Percentiles rank a stretch among this genome's conserved stretches.
These are phyloP conservation scores for Tapirus terrestris DNA, from an alignment of 2,113 vertebrate species.

Conservation along the genomic window DNA sequence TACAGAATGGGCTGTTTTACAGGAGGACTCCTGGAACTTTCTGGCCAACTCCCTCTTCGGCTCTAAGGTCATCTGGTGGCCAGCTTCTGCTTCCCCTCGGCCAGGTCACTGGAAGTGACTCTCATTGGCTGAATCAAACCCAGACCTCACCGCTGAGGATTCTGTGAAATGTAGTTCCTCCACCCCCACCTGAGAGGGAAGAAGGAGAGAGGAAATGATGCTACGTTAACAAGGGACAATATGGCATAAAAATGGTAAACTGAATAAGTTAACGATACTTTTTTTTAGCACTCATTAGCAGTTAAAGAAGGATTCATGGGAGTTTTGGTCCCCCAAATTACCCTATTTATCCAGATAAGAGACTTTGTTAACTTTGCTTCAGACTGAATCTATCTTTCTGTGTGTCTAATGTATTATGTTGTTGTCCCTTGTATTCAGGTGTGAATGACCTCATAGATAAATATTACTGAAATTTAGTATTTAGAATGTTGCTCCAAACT, in stretches of 20 bases:
- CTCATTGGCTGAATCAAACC: not conserved
- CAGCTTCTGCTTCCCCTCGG: not conserved
- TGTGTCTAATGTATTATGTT: not conserved
- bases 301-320: not conserved
- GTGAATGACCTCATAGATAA: not conserved
- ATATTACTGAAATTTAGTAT: not conserved
- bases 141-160: not conserved
- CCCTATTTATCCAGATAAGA: not conserved
- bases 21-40: not conserved
- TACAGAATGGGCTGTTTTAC: not conserved
- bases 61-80: not conserved
- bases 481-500: not conserved
- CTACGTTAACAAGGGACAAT: not conserved
- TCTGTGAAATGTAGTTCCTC: not conserved
- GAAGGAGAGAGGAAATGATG: not conserved
- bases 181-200: not conserved
- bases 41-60: not conserved
- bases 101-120: not conserved
- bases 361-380: not conserved
- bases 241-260: not conserved
- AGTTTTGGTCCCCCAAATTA: not conserved
- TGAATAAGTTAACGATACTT: not conserved
- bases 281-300: not conserved
- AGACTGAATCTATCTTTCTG: not conserved
- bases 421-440: not conserved